Conservation (phyloP, 37 sponge, comb jelly and placozoan species). For the Geodia barretti region DNA sequence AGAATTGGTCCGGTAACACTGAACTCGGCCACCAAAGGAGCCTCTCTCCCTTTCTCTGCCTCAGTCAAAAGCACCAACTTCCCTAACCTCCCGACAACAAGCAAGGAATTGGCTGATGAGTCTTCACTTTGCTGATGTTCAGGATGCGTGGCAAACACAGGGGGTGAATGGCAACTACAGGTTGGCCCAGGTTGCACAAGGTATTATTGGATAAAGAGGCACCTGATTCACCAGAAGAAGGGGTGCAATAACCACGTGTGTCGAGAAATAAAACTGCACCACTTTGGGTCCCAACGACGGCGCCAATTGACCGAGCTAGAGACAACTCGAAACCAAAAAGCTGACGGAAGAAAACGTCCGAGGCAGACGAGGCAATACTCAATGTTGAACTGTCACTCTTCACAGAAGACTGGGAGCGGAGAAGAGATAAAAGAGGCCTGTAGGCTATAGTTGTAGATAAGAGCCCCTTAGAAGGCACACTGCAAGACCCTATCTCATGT, state of each 20-base stretch:
- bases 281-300: neutral
- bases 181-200: neutral
- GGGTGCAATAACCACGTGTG: neutral
- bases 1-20: neutral
- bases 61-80: neutral
- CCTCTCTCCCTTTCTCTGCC: neutral
- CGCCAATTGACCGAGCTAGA: neutral
- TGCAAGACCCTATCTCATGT: neutral
- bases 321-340: neutral
- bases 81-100: neutral
- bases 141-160: neutral
- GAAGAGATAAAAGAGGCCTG: neutral
- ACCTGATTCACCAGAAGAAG: neutral
- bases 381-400: neutral
- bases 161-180: neutral
- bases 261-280: neutral
- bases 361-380: neutral
- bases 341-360: neutral
- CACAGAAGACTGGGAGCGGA: neutral
- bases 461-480: neutral
- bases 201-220: neutral
- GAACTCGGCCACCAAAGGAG: neutral
- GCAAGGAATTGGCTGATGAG: neutral
- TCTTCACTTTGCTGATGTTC: neutral
- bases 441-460: neutral